These are phyloP conservation scores for Diachrysia chrysitis DNA, from an alignment of 2,888 invertebrate genomes.

Conservation along the genomic window DNA sequence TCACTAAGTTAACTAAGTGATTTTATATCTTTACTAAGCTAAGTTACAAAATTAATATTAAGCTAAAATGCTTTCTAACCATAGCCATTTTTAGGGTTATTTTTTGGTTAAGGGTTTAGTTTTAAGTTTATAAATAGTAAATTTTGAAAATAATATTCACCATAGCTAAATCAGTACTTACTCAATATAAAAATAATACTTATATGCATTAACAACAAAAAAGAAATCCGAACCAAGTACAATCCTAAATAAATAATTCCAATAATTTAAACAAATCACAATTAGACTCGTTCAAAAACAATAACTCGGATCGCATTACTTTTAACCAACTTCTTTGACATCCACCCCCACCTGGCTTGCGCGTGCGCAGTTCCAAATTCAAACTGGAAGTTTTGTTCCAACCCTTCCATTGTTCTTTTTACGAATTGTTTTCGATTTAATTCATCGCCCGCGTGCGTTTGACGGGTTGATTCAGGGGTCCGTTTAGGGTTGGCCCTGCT, in stretches of 20 bases:
- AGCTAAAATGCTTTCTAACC: no score
- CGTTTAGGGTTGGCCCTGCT: constrained; percentile 48
- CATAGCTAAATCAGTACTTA: neutral
- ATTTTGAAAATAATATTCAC: no score
- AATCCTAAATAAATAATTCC: constrained; percentile 16
- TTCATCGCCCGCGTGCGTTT: constrained; percentile 63
- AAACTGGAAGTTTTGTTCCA: constrained; percentile 61
- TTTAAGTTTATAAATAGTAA: no score
- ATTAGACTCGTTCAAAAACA: constrained; percentile 53
- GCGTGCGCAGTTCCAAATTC: constrained; percentile 63
- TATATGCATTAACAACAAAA: neutral
- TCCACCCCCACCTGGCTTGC: constrained; percentile 62
- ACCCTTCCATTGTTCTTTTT: constrained; percentile 66
- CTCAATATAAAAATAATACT: neutral
- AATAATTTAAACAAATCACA: constrained; percentile 39
- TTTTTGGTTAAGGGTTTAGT: no score
- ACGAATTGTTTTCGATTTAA: constrained; percentile 66
- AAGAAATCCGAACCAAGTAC: constrained; percentile 10
- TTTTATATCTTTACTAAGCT: no score
- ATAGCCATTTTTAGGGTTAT: no score
- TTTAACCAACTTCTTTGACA: constrained; percentile 55
- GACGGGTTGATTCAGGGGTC: constrained; percentile 64
- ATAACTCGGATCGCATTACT: constrained; percentile 55
- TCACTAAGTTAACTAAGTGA: no score
- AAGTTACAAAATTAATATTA: no score